Percentiles rank a stretch among this genome's conserved stretches.
phyloP scores from a whole-genome alignment of 2,888 invertebrate species.

The Xestia ashworthii region DNA sequence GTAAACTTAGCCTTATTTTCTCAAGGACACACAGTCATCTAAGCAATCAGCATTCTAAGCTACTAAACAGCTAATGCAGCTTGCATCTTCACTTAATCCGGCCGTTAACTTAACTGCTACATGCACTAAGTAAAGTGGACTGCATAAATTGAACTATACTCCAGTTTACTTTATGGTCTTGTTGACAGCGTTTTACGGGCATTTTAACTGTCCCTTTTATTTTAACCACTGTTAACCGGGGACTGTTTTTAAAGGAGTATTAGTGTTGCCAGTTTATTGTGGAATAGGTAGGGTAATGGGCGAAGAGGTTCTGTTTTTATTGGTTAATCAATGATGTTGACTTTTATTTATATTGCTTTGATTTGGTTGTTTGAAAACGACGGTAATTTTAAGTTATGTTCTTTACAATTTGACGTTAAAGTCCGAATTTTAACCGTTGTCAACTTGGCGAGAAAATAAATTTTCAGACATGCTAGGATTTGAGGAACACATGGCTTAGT shows the following conservation, averaged over 20 bases:
- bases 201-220: constrained; percentile 51
- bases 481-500: not conserved
- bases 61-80: constrained; percentile 37
- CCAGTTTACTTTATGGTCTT: constrained; percentile 40
- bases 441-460: not conserved
- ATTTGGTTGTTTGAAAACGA: not conserved
- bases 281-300: constrained; percentile 3
- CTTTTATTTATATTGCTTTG: constrained; percentile 18
- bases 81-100: constrained; percentile 37
- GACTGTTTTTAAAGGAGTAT: constrained; percentile 7
- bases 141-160: constrained; percentile 56
- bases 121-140: constrained; percentile 54
- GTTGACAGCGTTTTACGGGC: constrained; percentile 58
- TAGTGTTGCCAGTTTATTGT: constrained; percentile 38
- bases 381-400: constrained; percentile 5
- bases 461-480: not conserved
- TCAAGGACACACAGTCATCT: not conserved
- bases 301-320: constrained; percentile 27
- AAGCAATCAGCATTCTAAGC: constrained; percentile 28
- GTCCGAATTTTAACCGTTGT: not conserved
- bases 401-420: not conserved
- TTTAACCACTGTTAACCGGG: constrained; percentile 37
- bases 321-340: constrained; percentile 5
- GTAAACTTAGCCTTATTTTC: not conserved
- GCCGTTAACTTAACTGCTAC: constrained; percentile 36